Evolutionary conservation across 2,113 vertebrate species (phyloP).

Genomic region (Anhinga anhinga): DNA sequence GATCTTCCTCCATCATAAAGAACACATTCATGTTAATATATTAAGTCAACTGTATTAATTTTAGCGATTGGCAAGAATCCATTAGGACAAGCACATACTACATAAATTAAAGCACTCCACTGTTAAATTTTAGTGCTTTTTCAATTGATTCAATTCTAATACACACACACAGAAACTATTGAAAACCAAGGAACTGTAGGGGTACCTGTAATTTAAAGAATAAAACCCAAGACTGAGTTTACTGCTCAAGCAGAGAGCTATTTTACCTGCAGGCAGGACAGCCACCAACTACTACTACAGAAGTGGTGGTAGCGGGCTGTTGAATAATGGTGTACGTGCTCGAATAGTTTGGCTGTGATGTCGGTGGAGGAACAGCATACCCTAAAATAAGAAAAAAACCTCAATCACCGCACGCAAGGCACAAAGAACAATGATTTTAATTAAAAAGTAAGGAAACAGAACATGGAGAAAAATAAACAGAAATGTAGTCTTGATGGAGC

Average conservation of each 20-base stretch:
- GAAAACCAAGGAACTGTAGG: neutral
- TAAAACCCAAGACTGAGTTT: neutral
- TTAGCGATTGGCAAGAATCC: neutral
- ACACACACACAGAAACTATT: neutral
- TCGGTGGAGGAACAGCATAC: constrained; percentile 71
- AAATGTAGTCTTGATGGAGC: neutral
- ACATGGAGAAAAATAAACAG: neutral
- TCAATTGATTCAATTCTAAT: neutral
- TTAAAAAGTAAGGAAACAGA: neutral
- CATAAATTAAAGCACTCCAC: neutral
- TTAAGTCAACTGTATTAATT: neutral
- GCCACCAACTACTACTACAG: constrained; percentile 96
- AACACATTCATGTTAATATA: neutral
- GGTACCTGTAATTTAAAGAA: neutral
- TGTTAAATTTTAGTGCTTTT: neutral
- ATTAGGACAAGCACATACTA: neutral
- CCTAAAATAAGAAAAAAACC: constrained; percentile 37
- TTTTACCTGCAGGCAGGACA: constrained; percentile 96
- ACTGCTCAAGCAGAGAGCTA: neutral
- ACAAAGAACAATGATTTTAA: neutral
- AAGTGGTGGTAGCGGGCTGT: constrained; percentile 77
- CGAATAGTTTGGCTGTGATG: constrained; percentile 76
- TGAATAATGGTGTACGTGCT: constrained; percentile 87
- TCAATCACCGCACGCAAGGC: neutral
- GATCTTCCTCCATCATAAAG: neutral